Percentiles rank a stretch among this genome's conserved stretches.
Evolutionary conservation across 92 coral and sea anemone genomes (phyloP).

Genomic region (Isaurus tuberculatus): DNA sequence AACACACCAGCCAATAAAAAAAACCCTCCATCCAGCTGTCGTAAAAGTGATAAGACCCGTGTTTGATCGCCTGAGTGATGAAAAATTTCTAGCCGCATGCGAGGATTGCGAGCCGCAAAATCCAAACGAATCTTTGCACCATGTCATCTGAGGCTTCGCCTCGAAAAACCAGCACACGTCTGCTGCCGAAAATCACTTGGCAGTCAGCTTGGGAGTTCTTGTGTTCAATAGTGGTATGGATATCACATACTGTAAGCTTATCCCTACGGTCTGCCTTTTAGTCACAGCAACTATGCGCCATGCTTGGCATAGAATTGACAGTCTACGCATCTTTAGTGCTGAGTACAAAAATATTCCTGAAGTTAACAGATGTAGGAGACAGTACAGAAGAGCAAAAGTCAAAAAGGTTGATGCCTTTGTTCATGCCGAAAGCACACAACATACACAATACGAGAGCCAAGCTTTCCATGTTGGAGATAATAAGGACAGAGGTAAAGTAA

Average conservation of each 20-base stretch:
- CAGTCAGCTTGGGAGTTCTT: conserved; percentile 30
- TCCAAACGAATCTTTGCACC: conserved; percentile 36
- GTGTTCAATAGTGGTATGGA: conserved; percentile 42
- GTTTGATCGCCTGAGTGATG: conserved; percentile 12
- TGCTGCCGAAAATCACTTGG: conserved; percentile 8
- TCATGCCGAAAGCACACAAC: conserved; percentile 29
- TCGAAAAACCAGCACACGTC: conserved; percentile 43
- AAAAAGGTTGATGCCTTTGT: conserved; percentile 45
- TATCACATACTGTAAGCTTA: background rate
- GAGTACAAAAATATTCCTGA: conserved; percentile 22
- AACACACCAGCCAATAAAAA: conserved; percentile 33
- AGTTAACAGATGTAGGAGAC: conserved; percentile 16
- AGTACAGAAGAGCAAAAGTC: conserved; percentile 27
- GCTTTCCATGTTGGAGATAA: conserved; percentile 13
- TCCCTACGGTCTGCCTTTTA: no score
- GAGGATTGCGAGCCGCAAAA: conserved; percentile 36
- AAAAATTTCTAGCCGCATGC: conserved; percentile 15
- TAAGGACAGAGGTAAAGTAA: background rate
- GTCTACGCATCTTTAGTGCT: background rate
- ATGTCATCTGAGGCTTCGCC: conserved; percentile 37
- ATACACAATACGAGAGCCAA: conserved; percentile 30
- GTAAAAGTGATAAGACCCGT: conserved; percentile 30
- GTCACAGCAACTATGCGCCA: background rate
- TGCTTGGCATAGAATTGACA: conserved; percentile 34
- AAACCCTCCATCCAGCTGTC: conserved; percentile 34